Conservation (phyloP, 2,113 vertebrate species). For the Phocoena phocoena region DNA sequence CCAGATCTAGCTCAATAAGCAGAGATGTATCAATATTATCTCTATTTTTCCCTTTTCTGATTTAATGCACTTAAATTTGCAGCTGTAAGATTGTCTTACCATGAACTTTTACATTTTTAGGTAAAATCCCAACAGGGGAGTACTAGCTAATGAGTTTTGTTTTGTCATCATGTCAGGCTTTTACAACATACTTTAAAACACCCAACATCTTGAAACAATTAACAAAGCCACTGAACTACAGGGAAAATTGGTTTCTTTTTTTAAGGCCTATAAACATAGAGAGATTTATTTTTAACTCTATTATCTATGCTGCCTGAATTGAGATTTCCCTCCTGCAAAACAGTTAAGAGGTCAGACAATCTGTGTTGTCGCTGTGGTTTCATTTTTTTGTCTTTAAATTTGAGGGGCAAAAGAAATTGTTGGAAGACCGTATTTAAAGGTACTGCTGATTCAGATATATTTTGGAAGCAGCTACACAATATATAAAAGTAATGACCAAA, state of each 20-base stretch:
- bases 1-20: background rate
- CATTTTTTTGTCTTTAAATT: constrained; percentile 3
- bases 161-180: constrained; percentile 43
- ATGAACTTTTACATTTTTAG: constrained; percentile 27
- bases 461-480: background rate
- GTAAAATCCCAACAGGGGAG: constrained; percentile 47
- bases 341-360: constrained; percentile 40
- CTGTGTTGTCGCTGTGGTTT: background rate
- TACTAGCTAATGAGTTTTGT: constrained; percentile 49
- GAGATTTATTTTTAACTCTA: constrained; percentile 64
- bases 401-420: constrained; percentile 17
- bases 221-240: constrained; percentile 57
- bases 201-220: constrained; percentile 69
- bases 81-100: background rate
- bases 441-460: background rate
- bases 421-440: constrained; percentile 24
- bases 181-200: constrained; percentile 58
- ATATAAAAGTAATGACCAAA: background rate
- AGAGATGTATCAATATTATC: background rate
- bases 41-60: background rate
- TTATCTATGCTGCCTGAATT: constrained; percentile 46
- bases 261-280: constrained; percentile 50
- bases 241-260: constrained; percentile 61
- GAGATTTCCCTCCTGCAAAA: constrained; percentile 58
- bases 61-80: background rate